These are phyloP conservation scores for Paramisgurnus dabryanus DNA, from an alignment of 2,113 vertebrate genomes.

Conservation along the genomic window DNA sequence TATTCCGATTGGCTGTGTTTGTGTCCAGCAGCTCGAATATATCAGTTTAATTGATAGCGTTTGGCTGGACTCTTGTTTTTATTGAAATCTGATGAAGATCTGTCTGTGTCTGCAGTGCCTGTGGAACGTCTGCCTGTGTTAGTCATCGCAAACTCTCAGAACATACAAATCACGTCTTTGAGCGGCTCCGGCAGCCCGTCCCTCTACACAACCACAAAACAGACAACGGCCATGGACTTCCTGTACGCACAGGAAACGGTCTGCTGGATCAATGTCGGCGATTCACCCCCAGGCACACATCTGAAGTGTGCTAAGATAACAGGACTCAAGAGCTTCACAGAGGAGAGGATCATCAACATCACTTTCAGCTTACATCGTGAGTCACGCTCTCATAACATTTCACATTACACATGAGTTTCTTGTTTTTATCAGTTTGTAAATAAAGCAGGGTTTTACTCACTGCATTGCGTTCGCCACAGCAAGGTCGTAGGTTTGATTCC, in stretches of 20 bases:
- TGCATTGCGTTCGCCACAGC: no score
- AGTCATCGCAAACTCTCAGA: conserved; percentile 95
- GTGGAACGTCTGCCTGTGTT: conserved; percentile 91
- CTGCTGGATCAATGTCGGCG: conserved; percentile 95
- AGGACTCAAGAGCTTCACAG: conserved; percentile 89
- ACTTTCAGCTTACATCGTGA: conserved; percentile 96
- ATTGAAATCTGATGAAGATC: background rate
- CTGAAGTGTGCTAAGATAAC: conserved; percentile 95
- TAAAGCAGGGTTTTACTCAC: background rate
- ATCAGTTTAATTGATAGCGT: background rate
- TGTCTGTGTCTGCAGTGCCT: conserved; percentile 67
- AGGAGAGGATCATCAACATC: conserved; percentile 91
- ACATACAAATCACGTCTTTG: conserved; percentile 92
- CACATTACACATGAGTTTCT: background rate
- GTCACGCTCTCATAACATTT: conserved; percentile 57
- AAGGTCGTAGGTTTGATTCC: no score
- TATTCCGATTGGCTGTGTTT: background rate
- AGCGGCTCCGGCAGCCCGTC: conserved; percentile 84
- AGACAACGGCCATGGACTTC: conserved; percentile 99
- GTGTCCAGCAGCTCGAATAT: background rate
- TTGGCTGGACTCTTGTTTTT: background rate
- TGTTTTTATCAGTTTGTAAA: background rate
- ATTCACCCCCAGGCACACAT: conserved; percentile 83
- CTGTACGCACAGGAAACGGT: conserved; percentile 88
- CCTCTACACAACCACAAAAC: conserved; percentile 89